Conservation (phyloP, 2,113 vertebrate species). For the Martes martes region DNA sequence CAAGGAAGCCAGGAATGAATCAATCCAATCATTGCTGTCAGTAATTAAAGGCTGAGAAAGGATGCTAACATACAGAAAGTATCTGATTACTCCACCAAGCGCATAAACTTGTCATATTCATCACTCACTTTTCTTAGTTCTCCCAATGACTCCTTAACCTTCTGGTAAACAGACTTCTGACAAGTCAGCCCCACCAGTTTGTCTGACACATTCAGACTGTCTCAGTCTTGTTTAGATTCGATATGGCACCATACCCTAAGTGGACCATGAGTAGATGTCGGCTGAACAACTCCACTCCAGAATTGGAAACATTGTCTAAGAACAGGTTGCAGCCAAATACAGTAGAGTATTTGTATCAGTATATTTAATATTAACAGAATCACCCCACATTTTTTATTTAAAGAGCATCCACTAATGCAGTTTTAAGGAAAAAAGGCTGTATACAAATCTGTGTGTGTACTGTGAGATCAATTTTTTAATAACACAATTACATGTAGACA, state of each 20-base stretch:
- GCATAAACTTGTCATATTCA: neutral
- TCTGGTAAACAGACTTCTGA: neutral
- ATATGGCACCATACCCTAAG: neutral
- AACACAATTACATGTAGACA: neutral
- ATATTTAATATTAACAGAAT: neutral
- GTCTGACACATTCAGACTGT: neutral
- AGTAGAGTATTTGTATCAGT: neutral
- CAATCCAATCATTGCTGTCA: neutral
- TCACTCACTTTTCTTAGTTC: neutral
- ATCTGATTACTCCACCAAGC: neutral
- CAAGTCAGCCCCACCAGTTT: neutral
- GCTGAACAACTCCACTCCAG: neutral
- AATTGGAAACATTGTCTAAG: neutral
- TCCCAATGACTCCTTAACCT: neutral
- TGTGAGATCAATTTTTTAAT: neutral
- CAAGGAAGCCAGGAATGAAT: neutral
- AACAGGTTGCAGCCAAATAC: neutral
- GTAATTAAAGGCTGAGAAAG: neutral
- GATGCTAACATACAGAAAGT: neutral
- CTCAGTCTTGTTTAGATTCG: neutral
- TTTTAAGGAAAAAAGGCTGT: neutral
- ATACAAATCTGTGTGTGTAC: neutral
- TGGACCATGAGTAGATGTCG: neutral
- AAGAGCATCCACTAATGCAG: neutral
- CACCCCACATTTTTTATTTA: neutral